Base-by-base conservation (phyloP, 2,113 vertebrate species). In the Tapirus terrestris region DNA sequence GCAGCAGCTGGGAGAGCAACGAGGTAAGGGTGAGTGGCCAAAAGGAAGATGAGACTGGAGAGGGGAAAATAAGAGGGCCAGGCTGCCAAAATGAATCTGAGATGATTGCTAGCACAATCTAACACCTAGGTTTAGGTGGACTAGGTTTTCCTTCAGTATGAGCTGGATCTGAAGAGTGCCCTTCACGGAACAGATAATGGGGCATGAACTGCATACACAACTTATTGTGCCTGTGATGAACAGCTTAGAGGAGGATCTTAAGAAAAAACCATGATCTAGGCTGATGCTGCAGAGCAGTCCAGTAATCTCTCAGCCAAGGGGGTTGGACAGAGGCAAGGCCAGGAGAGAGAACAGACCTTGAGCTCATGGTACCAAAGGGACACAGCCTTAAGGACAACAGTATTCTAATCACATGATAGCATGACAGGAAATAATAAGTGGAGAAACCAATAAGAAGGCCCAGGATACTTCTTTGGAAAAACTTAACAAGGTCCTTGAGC, bases 141-240 rank as follows among this genome's bases (percentile, higher is more conserved):
- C 81, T 73, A 87, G 88, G 43, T 87, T 98, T 96, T 94, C 96
- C 86, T 97, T 95, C 73, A 70, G 31, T 53, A 23, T 60, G 86
- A 97, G 96, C 95, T 95, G 91, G 95, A 96, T 92, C 58, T 73
- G 80, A 94, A 92, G 79, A 36, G 45, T 0, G 0, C 91, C 95
- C 95, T 97, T 97, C 96, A 67, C 81, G 97, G 97, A 96, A 87
- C 88, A 85, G 88, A 93, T 95, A 96, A 94, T 79, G 60, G 95
- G 58, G 87, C 84, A 67, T 58, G 97, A 96, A 97, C 95, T 87
- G 61, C 61, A 79, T 70, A 65, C 84, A 93, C 93, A 95, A 87
- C 95, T 95, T 63, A 95, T 79, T 43, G 94, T 87, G 97, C 97
- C 96, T 92, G n/a, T 94, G 93, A 95, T 39, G 94, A 98, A 96